Conservation (phyloP, 2,797 vertebrate genomes). For the Bradypus variegatus region DNA sequence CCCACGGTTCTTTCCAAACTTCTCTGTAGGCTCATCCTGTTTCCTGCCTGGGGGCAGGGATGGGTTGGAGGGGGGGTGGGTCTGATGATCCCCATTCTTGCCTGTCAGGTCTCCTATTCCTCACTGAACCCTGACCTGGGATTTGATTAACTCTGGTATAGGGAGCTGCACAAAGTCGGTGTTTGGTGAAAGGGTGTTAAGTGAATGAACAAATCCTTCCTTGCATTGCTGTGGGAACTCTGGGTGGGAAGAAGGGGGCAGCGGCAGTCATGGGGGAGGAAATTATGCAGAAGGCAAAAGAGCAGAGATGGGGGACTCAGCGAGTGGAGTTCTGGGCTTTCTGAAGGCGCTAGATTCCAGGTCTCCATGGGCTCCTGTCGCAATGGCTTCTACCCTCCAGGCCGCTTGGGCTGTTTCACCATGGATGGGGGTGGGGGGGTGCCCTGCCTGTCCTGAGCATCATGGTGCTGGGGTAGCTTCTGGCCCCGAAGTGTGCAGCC, state of each 20-base stretch:
- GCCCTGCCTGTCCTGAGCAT: background rate
- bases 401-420: background rate
- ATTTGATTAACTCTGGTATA: background rate
- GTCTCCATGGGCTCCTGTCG: too few species aligned
- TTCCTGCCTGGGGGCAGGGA: background rate
- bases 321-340: background rate
- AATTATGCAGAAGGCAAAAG: too few species aligned
- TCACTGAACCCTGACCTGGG: background rate
- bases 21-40: background rate
- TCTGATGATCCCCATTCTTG: background rate
- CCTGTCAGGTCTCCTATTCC: background rate
- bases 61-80: too few species aligned
- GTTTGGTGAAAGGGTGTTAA: too few species aligned
- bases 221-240: background rate
- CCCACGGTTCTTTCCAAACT: background rate
- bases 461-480: fast-evolving
- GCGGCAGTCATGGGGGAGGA: background rate
- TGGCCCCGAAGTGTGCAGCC: too few species aligned
- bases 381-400: background rate
- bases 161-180: background rate
- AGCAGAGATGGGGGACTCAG: background rate
- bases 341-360: background rate
- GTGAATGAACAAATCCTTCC: fast-evolving
- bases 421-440: background rate
- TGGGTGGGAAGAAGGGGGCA: background rate